Evolutionary conservation across 2,797 vertebrate species (phyloP).

Genomic region (Epinephelus awoara): DNA sequence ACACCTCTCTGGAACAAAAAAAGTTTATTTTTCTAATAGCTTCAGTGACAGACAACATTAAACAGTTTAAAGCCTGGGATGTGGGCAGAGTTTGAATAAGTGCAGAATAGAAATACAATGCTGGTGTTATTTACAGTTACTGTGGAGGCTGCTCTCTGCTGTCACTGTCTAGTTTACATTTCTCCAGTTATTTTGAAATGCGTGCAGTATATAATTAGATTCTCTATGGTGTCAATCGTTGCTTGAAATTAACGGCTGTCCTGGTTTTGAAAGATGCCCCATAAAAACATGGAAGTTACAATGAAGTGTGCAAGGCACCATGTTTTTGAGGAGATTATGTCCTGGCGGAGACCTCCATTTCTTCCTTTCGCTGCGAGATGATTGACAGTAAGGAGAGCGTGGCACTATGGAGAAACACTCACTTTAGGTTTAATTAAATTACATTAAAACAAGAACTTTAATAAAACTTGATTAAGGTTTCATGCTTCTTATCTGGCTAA

Average conservation of each 20-base stretch:
- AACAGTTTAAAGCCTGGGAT: neutral
- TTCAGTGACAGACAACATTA: neutral
- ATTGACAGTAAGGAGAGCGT: constrained; percentile 4
- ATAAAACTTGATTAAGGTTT: constrained; percentile 17
- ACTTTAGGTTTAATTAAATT: neutral
- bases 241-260: constrained; percentile 16
- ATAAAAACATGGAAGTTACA: neutral
- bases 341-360: neutral
- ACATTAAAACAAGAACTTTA: neutral
- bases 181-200: constrained; percentile 4
- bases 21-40: neutral
- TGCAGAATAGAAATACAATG: neutral
- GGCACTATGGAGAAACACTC: neutral
- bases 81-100: neutral
- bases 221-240: constrained; percentile 11
- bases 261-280: neutral
- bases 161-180: neutral
- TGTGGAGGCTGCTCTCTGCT: neutral
- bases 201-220: constrained; percentile 25
- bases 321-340: neutral
- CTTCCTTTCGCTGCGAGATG: neutral
- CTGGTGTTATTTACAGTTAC: constrained; percentile 1
- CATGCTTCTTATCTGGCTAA: neutral
- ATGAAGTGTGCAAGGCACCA: neutral
- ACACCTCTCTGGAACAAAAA: neutral